Conservation (phyloP, 2,113 vertebrate species). For the Thalassarche chlororhynchos region DNA sequence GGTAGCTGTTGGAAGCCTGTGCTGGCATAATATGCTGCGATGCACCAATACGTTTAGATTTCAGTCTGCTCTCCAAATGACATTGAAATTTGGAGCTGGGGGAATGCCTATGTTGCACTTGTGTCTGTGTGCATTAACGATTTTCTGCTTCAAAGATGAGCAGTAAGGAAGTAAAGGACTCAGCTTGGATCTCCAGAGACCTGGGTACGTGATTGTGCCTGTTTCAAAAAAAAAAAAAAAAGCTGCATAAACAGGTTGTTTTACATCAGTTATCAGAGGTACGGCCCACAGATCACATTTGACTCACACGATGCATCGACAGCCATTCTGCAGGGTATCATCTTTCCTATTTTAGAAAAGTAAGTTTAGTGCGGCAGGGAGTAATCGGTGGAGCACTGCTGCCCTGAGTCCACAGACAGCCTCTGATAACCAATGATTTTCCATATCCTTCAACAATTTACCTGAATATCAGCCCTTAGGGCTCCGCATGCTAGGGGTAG, state of each 20-base stretch:
- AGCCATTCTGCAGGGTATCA: background rate
- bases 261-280: background rate
- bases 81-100: background rate
- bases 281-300: background rate
- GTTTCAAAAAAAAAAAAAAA: background rate
- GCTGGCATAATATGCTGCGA: background rate
- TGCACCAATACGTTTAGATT: background rate
- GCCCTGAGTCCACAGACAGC: background rate
- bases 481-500: background rate
- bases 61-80: background rate
- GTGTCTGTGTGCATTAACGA: background rate
- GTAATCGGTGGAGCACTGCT: background rate
- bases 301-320: rapidly evolving
- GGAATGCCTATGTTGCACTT: background rate
- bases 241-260: background rate
- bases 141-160: background rate
- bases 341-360: background rate
- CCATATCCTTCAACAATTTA: background rate
- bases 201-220: background rate
- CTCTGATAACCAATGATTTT: background rate
- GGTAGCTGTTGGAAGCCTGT: background rate
- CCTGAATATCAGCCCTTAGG: background rate
- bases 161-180: background rate
- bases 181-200: background rate
- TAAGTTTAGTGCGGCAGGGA: background rate